phyloP scores from a whole-genome alignment of 2,113 vertebrate genomes.

The Psettodes erumei region DNA sequence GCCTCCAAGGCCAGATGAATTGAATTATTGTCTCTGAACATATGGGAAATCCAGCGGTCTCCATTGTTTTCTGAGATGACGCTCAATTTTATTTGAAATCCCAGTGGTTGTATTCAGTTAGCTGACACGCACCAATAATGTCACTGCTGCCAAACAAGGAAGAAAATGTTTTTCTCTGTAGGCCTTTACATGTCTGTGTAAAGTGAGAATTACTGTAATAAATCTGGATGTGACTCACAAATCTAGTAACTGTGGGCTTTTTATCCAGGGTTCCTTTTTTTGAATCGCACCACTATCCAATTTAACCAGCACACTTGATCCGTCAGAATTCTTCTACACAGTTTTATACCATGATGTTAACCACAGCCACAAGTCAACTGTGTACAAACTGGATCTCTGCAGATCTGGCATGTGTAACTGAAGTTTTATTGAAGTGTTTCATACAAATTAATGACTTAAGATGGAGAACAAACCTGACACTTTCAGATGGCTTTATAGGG shows the following conservation, averaged over 20 bases:
- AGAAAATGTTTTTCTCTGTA: background rate
- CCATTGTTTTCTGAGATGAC: background rate
- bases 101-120: background rate
- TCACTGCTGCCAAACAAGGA: background rate
- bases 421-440: constrained; percentile 4
- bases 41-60: background rate
- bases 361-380: background rate
- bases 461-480: constrained; percentile 24
- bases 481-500: background rate
- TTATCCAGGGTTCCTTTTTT: background rate
- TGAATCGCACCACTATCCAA: background rate
- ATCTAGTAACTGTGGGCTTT: background rate
- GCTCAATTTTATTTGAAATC: background rate
- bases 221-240: background rate
- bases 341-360: background rate
- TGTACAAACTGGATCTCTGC: background rate
- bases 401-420: background rate
- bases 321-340: background rate
- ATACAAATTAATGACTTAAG: background rate
- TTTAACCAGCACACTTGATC: background rate
- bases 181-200: background rate
- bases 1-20: background rate
- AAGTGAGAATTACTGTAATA: background rate
- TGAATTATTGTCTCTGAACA: background rate
- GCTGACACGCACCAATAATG: background rate